phyloP scores from a whole-genome alignment of 2,888 invertebrate species.

The Spilosoma lubricipeda region DNA sequence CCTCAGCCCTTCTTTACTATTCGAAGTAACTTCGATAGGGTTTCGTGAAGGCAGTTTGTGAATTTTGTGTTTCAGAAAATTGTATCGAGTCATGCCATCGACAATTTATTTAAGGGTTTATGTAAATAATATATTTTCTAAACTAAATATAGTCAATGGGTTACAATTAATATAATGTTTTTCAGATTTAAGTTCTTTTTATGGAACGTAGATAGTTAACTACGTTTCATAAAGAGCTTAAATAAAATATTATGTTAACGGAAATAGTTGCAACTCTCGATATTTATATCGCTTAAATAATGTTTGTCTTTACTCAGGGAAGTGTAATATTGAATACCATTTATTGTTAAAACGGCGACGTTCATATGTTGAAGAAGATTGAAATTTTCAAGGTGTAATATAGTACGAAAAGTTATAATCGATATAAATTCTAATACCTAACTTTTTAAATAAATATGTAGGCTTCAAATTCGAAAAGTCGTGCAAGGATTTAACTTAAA shows the following conservation, averaged over 20 bases:
- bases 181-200: too few relatives aligned
- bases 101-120: neutral
- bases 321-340: neutral
- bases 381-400: neutral
- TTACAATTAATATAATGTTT: too few relatives aligned
- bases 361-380: constrained; percentile 1
- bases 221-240: too few relatives aligned
- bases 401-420: neutral
- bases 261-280: too few relatives aligned
- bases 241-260: neutral
- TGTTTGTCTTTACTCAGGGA: neutral
- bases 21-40: neutral
- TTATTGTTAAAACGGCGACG: constrained; percentile 8
- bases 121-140: too few relatives aligned
- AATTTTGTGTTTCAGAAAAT: neutral
- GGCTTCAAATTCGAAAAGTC: too few relatives aligned
- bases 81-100: neutral
- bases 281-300: neutral
- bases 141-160: neutral
- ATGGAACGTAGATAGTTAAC: too few relatives aligned
- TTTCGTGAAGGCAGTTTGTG: neutral
- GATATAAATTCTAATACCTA: too few relatives aligned
- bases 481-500: too few relatives aligned
- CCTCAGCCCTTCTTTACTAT: neutral
- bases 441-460: too few relatives aligned